Evolutionary conservation across 2,888 invertebrate species (phyloP), one percentile per base, ranked within the genome.

Genomic region (Andrena fulva): DNA sequence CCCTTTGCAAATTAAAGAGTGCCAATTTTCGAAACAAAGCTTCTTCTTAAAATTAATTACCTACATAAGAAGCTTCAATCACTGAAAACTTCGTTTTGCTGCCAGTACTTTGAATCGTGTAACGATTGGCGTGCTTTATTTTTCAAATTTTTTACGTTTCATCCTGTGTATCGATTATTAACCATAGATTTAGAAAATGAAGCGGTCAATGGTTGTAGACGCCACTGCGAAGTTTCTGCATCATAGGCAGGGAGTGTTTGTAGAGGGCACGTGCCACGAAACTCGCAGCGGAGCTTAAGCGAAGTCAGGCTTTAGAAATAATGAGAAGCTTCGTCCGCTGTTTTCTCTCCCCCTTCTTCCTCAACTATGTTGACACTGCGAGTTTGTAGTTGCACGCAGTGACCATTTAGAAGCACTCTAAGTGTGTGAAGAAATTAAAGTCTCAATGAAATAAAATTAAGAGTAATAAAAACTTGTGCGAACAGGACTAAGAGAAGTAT

Each of bases 241-340:
- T 72, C 52, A 59, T 24, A 31, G 80, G 77, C 69, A 77, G 33
- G 74, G 68, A 78, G 85, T 83, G 86, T 89, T 91, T 91, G 90
- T 84, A 87, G 85, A 78, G 74, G 71, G 86, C 89, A 90, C 92
- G 92, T 92, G 92, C 91, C 83, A 77, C 81, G 86, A 82, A 89
- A 85, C 89, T 89, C 82, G 79, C 76, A 79, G 72, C 81, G 66
- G 77, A 87, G 89, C 89, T 92, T 91, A 91, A 77, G 86, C 72
- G 82, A 90, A 91, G 89, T 92, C 90, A 88, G 89, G 89, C 89
- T 90, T 85, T 79, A 77, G 85, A 89, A 90, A 90, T 90, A 91
- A 90, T 89, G 87, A 89, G 86, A 84, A 83, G 77, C 77, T 73
- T 54, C 48, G 72, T 69, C 50, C 75, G 63, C 52, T 77, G 82